Evolutionary conservation across 2,888 invertebrate species (phyloP), one percentile per base, ranked within the genome.

Genomic region (Limenitis camilla): DNA sequence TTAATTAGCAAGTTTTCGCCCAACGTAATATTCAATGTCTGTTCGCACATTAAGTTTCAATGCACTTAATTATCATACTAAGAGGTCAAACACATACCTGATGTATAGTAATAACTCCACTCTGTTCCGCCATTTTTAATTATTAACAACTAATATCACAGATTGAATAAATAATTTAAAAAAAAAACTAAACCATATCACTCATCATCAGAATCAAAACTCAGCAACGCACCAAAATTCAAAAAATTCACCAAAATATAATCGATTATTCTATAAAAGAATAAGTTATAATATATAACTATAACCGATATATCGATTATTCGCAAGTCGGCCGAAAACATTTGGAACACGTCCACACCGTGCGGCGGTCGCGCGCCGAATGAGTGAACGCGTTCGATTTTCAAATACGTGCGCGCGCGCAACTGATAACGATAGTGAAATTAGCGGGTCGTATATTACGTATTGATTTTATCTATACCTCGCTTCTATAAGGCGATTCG

Each of bases 61-160:
- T 7, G 33, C 9, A 27, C 33, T 8, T 33, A 7, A 44, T 36
- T 45, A 45, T 45, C 35, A 29, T 29, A 29, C 29, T 10, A 35
- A n/a, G 10, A 11, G 36, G 35, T 33, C 29, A 28, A 36, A 38
- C 9, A 78, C 79, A 76, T 58, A 84, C 85, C 52, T 83, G 82
- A 52, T 84, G 78, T 42, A 84, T 84, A 2, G 81, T 84, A 9
- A 84, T 82, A 6, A 84, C 73, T 54, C 81, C 85, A 2, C 68
- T 63, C 42, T 81, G 67, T 56, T 81, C 69, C 43, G 69, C 66
- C 82, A 81, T 83, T 58, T 62, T 67, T 33, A 56, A 36, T 52
- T 30, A 48, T 53, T 39, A 59, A 49, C 40, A 61, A 72, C 73
- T 75, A 79, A 54, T 78, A 85, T 82, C 81, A 84, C 84, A 85